A percentile compares a stretch with the other conserved stretches of the same genome.
Conservation (phyloP, 35 echinoderm and acorn worm genomes). For the Hemicentrotus pulcherrimus region DNA sequence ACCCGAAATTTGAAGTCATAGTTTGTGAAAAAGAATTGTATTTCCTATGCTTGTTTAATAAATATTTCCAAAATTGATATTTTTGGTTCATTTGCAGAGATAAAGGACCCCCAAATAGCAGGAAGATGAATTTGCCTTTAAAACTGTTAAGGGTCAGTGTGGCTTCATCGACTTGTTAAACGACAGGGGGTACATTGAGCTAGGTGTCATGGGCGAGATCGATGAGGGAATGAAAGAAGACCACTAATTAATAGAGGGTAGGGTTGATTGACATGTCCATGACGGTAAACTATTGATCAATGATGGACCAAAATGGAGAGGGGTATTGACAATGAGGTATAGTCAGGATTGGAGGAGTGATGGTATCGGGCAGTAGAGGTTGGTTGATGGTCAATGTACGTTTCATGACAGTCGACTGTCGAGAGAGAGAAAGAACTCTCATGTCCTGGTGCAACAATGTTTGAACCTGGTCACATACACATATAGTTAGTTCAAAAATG, state of each 20-base stretch:
- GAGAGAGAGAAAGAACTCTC: too few relatives aligned
- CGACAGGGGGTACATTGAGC: slow-evolving; percentile 20
- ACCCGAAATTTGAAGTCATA: neutral
- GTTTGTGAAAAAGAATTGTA: neutral
- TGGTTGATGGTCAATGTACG: too few relatives aligned
- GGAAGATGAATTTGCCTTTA: neutral
- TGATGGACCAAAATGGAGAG: neutral
- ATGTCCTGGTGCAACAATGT: neutral
- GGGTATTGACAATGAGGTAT: neutral
- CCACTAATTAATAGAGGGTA: slow-evolving; percentile 17
- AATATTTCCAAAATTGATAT: neutral
- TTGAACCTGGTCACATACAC: too few relatives aligned
- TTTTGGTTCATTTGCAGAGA: neutral
- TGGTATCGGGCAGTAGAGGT: neutral
- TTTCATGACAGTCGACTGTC: too few relatives aligned
- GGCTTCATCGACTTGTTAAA: neutral
- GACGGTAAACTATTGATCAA: neutral
- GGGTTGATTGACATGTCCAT: slow-evolving; percentile 13
- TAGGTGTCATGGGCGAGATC: slow-evolving; percentile 40
- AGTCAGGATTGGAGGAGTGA: neutral
- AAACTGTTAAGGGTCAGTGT: neutral
- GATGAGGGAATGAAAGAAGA: neutral
- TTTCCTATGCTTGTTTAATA: neutral
- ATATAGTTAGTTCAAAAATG: too few relatives aligned
- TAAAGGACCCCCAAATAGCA: neutral